phyloP scores from a whole-genome alignment of 1,140 invertebrate species.

The Diabrotica virgifera region DNA sequence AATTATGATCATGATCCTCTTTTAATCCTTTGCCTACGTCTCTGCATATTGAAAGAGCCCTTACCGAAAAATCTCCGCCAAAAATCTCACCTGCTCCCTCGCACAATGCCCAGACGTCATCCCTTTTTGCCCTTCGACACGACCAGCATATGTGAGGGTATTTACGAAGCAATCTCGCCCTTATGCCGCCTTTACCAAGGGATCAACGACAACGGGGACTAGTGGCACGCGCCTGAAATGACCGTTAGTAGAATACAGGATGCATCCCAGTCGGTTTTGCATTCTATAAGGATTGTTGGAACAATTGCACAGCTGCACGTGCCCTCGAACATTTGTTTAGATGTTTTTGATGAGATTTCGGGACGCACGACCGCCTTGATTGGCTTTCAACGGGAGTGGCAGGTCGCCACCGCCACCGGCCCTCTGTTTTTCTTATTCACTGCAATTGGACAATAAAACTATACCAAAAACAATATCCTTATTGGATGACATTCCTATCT shows the following conservation, averaged over 20 bases:
- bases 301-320: conserved; percentile 39
- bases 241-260: conserved; percentile 34
- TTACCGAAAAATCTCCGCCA: conserved; percentile 21
- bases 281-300: conserved; percentile 14
- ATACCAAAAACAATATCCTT: too few species aligned
- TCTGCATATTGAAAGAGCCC: conserved; percentile 15
- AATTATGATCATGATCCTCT: conserved; percentile 7
- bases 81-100: conserved; percentile 27
- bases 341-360: conserved; percentile 11
- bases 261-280: conserved; percentile 22
- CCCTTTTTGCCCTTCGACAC: conserved; percentile 26
- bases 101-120: conserved; percentile 29
- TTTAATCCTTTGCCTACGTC: neutral
- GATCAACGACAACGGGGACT: conserved; percentile 10
- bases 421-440: too few species aligned
- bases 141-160: conserved; percentile 29
- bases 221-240: conserved; percentile 33
- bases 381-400: neutral
- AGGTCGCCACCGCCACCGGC: too few species aligned
- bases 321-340: conserved; percentile 16
- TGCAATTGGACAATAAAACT: too few species aligned
- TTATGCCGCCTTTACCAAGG: conserved; percentile 9
- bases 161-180: conserved; percentile 22
- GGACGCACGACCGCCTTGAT: conserved; percentile 7
- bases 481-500: too few species aligned